A percentile compares a stretch with the other conserved stretches of the same genome.
phyloP scores from a whole-genome alignment of 1,140 invertebrate species.

The Ephestia elutella region DNA sequence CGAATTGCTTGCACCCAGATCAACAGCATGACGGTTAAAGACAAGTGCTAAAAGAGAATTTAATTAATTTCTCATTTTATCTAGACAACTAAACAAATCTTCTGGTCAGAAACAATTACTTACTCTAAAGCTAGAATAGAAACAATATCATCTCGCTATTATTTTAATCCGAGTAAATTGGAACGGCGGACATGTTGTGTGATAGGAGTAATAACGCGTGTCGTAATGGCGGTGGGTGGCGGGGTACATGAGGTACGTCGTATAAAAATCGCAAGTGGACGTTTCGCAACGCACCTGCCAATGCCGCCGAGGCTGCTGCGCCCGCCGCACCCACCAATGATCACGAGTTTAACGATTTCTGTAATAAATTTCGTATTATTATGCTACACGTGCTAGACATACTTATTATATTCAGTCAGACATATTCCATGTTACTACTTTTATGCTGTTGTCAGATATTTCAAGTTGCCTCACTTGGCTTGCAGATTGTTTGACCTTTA shows the following conservation, averaged over 20 bases:
- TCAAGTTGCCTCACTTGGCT: no score
- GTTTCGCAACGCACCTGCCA: constrained; percentile 51
- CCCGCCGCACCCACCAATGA: neutral
- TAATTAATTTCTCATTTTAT: neutral
- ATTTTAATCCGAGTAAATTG: constrained; percentile 19
- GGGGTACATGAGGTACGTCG: constrained; percentile 38
- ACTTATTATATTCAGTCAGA: no score
- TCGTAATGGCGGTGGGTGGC: constrained; percentile 41
- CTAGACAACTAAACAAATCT: neutral
- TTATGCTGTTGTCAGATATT: no score
- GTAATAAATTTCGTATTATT: neutral
- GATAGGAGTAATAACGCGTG: constrained; percentile 30
- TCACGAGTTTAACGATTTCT: neutral
- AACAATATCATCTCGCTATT: neutral
- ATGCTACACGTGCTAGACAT: neutral
- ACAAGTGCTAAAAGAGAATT: no score
- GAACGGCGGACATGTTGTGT: constrained; percentile 38
- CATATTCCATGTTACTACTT: no score
- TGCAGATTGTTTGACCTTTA: no score
- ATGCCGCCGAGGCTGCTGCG: constrained; percentile 13
- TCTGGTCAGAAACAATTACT: neutral
- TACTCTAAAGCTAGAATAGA: neutral
- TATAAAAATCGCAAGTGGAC: constrained; percentile 58
- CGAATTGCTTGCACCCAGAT: no score
- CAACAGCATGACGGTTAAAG: no score